Percentiles rank a stretch among this genome's conserved stretches.
Evolutionary conservation across 2,888 invertebrate species (phyloP).

Genomic region (Lycia hirtaria): DNA sequence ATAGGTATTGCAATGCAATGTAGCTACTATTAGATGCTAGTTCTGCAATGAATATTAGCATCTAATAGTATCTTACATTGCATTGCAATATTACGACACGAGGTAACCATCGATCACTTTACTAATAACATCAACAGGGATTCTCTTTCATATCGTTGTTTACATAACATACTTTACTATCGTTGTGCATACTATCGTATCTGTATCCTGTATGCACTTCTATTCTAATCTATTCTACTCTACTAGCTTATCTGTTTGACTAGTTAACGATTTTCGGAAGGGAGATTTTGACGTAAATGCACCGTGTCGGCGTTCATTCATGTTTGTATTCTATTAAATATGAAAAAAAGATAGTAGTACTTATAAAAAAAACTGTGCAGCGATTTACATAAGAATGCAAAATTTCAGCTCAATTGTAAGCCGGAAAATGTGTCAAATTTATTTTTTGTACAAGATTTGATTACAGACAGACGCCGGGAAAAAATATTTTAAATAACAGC

Average conservation of each 20-base stretch:
- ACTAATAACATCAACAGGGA: constrained; percentile 32
- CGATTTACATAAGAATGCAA: no score
- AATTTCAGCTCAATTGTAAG: no score
- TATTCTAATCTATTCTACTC: constrained; percentile 20
- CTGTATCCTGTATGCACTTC: constrained; percentile 21
- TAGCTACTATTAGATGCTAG: no score
- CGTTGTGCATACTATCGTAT: constrained; percentile 27
- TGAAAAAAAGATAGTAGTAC: no score
- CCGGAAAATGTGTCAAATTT: no score
- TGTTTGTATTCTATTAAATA: background rate
- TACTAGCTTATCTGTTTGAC: constrained; percentile 18
- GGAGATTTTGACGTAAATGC: background rate
- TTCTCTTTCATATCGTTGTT: constrained; percentile 28
- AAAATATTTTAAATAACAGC: no score
- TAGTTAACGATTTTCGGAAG: background rate
- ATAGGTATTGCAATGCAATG: no score
- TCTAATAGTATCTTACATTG: background rate
- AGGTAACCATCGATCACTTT: constrained; percentile 17
- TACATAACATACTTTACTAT: constrained; percentile 31
- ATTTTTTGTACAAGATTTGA: no score
- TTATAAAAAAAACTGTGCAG: no score
- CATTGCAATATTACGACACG: background rate
- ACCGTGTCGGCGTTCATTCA: background rate
- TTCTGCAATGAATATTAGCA: no score
- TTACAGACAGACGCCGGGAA: no score